Conservation (phyloP, 1,140 invertebrate species). For the Lucilia cuprina region DNA sequence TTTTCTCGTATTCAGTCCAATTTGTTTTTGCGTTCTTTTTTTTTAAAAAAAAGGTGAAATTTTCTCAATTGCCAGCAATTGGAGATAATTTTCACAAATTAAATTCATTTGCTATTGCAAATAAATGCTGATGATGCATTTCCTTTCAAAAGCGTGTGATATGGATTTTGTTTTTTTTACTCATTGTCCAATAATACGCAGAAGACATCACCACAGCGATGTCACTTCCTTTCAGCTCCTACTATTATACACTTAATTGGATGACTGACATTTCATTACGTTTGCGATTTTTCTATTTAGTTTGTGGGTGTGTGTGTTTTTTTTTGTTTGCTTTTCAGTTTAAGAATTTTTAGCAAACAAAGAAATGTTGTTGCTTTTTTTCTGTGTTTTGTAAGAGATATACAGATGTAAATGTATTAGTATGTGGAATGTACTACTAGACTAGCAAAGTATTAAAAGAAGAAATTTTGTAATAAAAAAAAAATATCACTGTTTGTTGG, state of each 20-base stretch:
- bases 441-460: not conserved
- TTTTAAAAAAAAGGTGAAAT: conserved; percentile 19
- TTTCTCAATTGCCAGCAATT: conserved; percentile 34
- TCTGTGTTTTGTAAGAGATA: not conserved
- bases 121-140: conserved; percentile 35
- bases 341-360: not conserved
- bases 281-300: conserved; percentile 22
- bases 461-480: not conserved
- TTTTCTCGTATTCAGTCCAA: too few species aligned
- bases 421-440: not conserved
- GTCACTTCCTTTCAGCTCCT: conserved; percentile 19
- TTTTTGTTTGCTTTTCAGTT: not conserved
- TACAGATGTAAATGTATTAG: not conserved
- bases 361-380: not conserved
- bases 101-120: conserved; percentile 24
- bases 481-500: not conserved
- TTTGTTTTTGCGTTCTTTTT: not conserved
- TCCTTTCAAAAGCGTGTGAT: conserved; percentile 33
- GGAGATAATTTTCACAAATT: conserved; percentile 26
- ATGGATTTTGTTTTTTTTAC: not conserved
- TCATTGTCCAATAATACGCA: not conserved
- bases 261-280: conserved; percentile 35
- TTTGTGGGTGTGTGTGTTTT: too few species aligned
- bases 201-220: not conserved
- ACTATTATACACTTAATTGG: conserved; percentile 29